Base-by-base conservation (phyloP, 2,888 invertebrate species). In the Zaprionus obscuricornis region DNA sequence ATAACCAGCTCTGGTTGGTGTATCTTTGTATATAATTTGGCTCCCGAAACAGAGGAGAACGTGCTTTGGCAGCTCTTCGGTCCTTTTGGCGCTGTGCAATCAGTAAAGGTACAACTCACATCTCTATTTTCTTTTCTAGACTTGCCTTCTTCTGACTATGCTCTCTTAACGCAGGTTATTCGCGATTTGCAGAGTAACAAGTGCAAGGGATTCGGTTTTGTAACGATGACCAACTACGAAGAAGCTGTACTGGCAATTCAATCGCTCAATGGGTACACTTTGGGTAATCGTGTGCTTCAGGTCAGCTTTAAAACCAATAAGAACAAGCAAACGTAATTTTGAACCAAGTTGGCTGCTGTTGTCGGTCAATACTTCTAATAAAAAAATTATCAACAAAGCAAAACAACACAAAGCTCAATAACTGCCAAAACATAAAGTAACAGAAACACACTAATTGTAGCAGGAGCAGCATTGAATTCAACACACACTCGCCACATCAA, bases 181-280 rank as follows among this genome's bases (percentile, higher is more conserved):
- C 95, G 97, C 88, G 98, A 98, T 92, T 94, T 96, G 87, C 95
- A 96, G 88, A 97, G 97, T 77, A 97, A 97, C 92, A 98, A 98
- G 91, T 98, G 98, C 92, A 98, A 98, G 92, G 98, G 98, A 66
- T 98, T 98, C 90, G 98, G 98, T 69, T 98, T 98, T 91, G 98
- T 98, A 74, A 98, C 98, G 67, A 98, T 98, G 98, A 97, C 97
- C 88, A 97, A 98, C 91, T 98, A 98, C 90, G 98, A 98, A 89
- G 98, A 98, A 91, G 97, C 98, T 46, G 95, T 97, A 58, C 95
- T 97, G 85, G 98, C 98, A 76, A 98, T 98, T 88, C 97, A 97
- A 91, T 96, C 97, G 67, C 93, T 98, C 89, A 98, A 98, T 91
- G 98, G 98, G 85, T 98, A 97, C 91, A 96, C 97, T 79, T 92